These are phyloP conservation scores for Harpagifer antarcticus DNA, from an alignment of 2,797 vertebrate species.

Conservation along the genomic window DNA sequence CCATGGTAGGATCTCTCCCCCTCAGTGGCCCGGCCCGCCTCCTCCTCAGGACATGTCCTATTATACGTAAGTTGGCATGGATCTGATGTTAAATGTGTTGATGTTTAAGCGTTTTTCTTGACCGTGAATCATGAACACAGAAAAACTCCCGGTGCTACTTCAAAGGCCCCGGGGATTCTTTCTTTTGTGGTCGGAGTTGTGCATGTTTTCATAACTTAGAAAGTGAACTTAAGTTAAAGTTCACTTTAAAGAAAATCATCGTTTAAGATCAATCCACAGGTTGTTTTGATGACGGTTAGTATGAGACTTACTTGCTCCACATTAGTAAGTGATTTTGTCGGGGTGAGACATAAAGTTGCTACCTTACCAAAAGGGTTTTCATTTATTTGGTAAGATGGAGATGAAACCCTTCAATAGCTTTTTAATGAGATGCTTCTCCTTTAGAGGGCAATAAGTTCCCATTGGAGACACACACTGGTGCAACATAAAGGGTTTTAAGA, in stretches of 20 bases:
- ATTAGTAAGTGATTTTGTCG: not conserved
- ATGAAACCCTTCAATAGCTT: not conserved
- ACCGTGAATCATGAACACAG: conserved; percentile 26
- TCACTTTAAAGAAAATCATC: not conserved
- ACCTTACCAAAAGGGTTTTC: not conserved
- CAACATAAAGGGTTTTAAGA: not conserved
- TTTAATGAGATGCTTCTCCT: not conserved
- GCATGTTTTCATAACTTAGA: not conserved
- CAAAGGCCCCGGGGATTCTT: conserved; percentile 15
- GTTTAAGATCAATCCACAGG: too few relatives aligned
- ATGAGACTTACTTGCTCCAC: not conserved
- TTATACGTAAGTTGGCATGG: conserved; percentile 84
- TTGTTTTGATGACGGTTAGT: not conserved
- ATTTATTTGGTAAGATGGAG: not conserved
- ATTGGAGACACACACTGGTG: not conserved
- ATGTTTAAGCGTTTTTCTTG: conserved; percentile 42
- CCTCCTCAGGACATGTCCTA: conserved; percentile 81
- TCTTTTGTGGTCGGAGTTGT: conserved; percentile 29
- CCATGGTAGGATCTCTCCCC: conserved; percentile 83
- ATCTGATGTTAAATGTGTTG: conserved; percentile 40
- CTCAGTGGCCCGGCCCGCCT: conserved; percentile 81
- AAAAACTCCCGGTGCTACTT: conserved; percentile 20
- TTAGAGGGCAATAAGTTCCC: not conserved
- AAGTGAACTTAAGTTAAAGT: not conserved
- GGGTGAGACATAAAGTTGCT: not conserved